Conservation (phyloP, 2,888 invertebrate species). For the Drosophila trichaetosa region DNA sequence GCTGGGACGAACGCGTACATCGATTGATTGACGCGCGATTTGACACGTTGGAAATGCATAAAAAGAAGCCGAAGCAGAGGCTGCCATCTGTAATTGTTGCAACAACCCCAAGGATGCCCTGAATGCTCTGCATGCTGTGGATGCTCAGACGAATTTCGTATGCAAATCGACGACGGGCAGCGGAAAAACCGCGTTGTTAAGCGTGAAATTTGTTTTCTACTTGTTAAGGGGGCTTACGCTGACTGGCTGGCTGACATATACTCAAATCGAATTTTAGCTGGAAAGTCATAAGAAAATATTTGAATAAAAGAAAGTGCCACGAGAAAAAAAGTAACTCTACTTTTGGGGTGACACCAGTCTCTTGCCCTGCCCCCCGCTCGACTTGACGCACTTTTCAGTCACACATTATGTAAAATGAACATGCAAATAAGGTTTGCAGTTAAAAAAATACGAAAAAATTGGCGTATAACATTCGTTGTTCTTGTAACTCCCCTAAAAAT, state of each 20-base stretch:
- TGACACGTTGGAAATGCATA: slow-evolving; percentile 78
- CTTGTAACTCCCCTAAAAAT: slow-evolving; percentile 22
- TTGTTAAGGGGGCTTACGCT: slow-evolving; percentile 36
- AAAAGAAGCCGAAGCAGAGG: slow-evolving; percentile 35
- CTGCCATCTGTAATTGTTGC: slow-evolving; percentile 76
- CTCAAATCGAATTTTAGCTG: slow-evolving; percentile 74
- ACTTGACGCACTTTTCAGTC: slow-evolving; percentile 64
- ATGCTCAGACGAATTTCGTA: slow-evolving; percentile 69
- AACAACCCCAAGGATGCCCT: slow-evolving; percentile 58
- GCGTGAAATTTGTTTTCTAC: slow-evolving; percentile 84
- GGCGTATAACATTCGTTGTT: slow-evolving; percentile 63
- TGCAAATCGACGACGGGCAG: slow-evolving; percentile 70
- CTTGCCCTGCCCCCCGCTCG: slow-evolving; percentile 15
- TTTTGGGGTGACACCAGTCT: slow-evolving; percentile 30
- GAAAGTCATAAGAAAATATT: slow-evolving; percentile 77
- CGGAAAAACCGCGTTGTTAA: slow-evolving; percentile 79
- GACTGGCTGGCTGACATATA: slow-evolving; percentile 60
- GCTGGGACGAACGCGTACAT: slow-evolving; percentile 41
- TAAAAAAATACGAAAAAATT: slow-evolving; percentile 76
- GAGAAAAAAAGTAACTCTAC: slow-evolving; percentile 33
- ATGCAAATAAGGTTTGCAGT: slow-evolving; percentile 85
- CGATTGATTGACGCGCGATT: slow-evolving; percentile 82
- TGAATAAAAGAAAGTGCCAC: slow-evolving; percentile 68
- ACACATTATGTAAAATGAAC: slow-evolving; percentile 83
- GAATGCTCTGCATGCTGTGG: slow-evolving; percentile 4